Conservation (phyloP, 2,113 vertebrate species). For the Sinosuthora webbiana region DNA sequence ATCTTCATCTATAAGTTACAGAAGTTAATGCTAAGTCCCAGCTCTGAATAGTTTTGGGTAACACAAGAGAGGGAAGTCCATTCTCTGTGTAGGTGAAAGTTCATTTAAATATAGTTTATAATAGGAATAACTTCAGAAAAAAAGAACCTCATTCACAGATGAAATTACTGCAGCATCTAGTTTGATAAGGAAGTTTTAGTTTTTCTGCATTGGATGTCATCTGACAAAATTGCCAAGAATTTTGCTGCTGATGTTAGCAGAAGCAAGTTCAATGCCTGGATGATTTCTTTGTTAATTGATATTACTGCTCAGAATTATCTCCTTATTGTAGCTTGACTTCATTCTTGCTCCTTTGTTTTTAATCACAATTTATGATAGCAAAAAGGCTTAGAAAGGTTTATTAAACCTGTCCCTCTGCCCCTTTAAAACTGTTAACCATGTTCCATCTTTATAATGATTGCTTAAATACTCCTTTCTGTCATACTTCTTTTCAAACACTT, state of each 20-base stretch:
- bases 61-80: neutral
- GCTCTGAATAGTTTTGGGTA: neutral
- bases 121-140: neutral
- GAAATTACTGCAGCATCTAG: neutral
- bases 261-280: neutral
- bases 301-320: conserved; percentile 3
- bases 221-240: neutral
- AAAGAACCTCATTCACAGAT: neutral
- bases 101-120: neutral
- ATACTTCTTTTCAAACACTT: neutral
- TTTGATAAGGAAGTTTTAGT: neutral
- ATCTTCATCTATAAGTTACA: neutral
- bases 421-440: neutral
- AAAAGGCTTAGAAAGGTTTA: neutral
- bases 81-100: neutral
- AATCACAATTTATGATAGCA: neutral
- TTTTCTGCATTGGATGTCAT: neutral
- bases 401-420: neutral
- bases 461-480: neutral
- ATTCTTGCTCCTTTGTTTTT: neutral
- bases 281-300: conserved; percentile 22
- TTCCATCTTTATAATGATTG: neutral
- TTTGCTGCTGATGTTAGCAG: conserved; percentile 13
- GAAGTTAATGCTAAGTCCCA: neutral
- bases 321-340: neutral